Evolutionary conservation across 2,888 invertebrate genomes (phyloP).

Genomic region (Drosophila meridiana): DNA sequence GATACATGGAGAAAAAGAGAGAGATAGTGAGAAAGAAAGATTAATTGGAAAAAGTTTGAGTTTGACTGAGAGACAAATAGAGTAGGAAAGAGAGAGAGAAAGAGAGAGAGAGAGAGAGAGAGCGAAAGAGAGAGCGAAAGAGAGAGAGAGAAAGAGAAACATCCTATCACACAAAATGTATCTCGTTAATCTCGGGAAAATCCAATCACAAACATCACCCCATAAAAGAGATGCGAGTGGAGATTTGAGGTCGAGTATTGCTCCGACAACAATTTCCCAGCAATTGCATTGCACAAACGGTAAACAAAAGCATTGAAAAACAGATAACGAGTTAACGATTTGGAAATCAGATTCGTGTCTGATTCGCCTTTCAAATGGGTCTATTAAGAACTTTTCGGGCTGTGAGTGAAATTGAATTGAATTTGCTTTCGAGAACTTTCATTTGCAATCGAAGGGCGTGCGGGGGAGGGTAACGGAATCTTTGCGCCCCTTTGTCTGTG

Average conservation of each 20-base stretch:
- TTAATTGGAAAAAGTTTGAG: no score
- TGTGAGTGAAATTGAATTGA: slow-evolving; percentile 18
- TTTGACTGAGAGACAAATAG: no score
- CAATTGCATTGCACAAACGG: neutral
- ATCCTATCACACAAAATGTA: no score
- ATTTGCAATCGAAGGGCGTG: slow-evolving; percentile 7
- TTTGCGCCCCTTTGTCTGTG: slow-evolving; percentile 58
- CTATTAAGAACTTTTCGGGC: neutral
- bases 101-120: neutral
- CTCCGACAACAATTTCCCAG: neutral
- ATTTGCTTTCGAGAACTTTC: slow-evolving; percentile 8
- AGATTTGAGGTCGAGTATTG: neutral
- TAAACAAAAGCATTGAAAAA: neutral
- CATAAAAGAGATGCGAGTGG: no score
- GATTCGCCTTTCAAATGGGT: neutral
- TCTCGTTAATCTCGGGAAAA: neutral
- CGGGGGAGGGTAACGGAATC: slow-evolving; percentile 6
- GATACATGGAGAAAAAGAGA: no score
- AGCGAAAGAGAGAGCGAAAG: no score
- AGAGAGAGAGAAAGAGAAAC: neutral
- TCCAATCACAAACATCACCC: neutral
- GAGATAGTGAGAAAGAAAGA: no score
- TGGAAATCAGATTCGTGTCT: slow-evolving; percentile 7
- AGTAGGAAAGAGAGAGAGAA: no score
- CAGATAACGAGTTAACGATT: slow-evolving; percentile 11